phyloP scores from a whole-genome alignment of 2,888 invertebrate genomes.

The Eupithecia dodoneata region DNA sequence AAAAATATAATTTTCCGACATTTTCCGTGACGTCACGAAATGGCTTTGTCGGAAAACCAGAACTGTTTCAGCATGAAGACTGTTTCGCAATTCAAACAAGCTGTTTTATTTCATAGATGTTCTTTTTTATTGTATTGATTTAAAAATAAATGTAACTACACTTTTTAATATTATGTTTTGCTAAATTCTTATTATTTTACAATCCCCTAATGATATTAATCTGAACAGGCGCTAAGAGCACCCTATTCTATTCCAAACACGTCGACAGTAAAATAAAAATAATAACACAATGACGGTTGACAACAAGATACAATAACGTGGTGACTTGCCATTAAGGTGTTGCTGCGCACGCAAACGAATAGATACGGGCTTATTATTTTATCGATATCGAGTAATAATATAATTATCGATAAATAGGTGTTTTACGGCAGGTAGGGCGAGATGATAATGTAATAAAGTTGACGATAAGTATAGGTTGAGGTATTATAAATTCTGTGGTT shows the following conservation, averaged over 20 bases:
- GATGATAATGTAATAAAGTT: not conserved
- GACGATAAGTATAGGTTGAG: no score
- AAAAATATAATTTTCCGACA: no score
- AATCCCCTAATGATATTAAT: not conserved
- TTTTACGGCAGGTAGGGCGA: not conserved
- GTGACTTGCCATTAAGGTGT: conserved; percentile 70
- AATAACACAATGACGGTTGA: conserved; percentile 60
- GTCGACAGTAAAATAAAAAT: conserved; percentile 54
- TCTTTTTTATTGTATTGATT: no score
- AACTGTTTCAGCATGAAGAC: no score
- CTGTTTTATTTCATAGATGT: no score
- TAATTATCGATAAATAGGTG: not conserved
- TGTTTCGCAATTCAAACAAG: no score
- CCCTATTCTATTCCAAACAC: conserved; percentile 26
- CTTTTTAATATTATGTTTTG: not conserved
- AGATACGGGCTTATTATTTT: conserved; percentile 15
- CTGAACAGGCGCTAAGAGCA: not conserved
- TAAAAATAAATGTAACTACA: no score
- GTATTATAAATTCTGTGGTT: not conserved
- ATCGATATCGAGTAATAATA: conserved; percentile 25
- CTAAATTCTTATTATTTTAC: not conserved
- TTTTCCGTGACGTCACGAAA: no score
- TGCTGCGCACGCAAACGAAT: conserved; percentile 52
- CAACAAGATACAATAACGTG: conserved; percentile 69
- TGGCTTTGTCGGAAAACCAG: no score